These are phyloP conservation scores for Sipha flava DNA, from an alignment of 1,140 invertebrate species.

Conservation along the genomic window DNA sequence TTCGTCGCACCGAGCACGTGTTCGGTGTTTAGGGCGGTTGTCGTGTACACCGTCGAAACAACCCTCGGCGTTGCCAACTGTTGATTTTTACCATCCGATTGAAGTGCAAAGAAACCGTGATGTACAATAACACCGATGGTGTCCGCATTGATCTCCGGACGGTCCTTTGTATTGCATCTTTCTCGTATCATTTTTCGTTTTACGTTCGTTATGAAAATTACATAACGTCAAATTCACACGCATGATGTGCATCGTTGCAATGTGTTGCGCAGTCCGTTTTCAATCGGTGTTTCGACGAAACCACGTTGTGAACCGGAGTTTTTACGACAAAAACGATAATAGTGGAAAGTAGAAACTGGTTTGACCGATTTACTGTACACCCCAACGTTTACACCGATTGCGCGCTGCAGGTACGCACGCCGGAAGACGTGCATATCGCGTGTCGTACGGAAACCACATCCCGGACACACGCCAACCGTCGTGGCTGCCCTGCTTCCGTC, in stretches of 20 bases:
- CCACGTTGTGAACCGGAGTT: too few species aligned
- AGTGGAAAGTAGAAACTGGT: neutral
- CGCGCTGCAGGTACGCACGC: neutral
- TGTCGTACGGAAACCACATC: slow-evolving; percentile 29
- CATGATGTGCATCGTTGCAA: too few species aligned
- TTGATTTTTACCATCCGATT: neutral
- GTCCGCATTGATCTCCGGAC: too few species aligned
- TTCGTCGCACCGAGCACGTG: neutral
- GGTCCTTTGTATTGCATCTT: too few species aligned
- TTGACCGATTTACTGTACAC: neutral
- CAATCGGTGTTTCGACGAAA: too few species aligned
- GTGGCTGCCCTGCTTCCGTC: slow-evolving; percentile 21
- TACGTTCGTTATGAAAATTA: too few species aligned
- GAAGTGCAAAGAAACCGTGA: too few species aligned
- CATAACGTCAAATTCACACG: too few species aligned
- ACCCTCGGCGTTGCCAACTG: slow-evolving; percentile 14
- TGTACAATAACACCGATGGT: too few species aligned
- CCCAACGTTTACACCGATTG: neutral
- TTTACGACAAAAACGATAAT: too few species aligned
- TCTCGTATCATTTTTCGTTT: too few species aligned
- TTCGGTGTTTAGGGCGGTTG: neutral
- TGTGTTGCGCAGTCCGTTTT: too few species aligned
- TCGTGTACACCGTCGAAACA: neutral
- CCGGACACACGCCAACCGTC: neutral
- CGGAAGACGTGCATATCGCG: slow-evolving; percentile 13